Evolutionary conservation across 2,113 vertebrate genomes (phyloP).

Genomic region (cattle (Bos taurus)): ARS-UCD2.0 NC_037350.1:22571501-22572000

Average conservation of each 20-base stretch:
- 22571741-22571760: neutral
- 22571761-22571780: neutral
- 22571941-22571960: neutral
- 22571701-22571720: neutral
- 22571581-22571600: neutral
- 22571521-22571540: neutral
- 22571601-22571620: neutral
- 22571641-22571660: neutral
- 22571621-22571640: neutral
- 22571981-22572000: neutral
- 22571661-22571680: neutral
- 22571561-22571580: neutral
- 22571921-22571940: neutral
- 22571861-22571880: neutral
- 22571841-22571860: neutral
- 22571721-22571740: neutral
- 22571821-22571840: neutral
- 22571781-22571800: neutral
- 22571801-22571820: neutral
- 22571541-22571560: neutral
- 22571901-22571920: fast-evolving
- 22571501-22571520: neutral
- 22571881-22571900: neutral
- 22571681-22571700: neutral
- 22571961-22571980: neutral